These are phyloP conservation scores for Loris lydekkerianus DNA, from an alignment of 2,797 vertebrate species.

Conservation along the genomic window DNA sequence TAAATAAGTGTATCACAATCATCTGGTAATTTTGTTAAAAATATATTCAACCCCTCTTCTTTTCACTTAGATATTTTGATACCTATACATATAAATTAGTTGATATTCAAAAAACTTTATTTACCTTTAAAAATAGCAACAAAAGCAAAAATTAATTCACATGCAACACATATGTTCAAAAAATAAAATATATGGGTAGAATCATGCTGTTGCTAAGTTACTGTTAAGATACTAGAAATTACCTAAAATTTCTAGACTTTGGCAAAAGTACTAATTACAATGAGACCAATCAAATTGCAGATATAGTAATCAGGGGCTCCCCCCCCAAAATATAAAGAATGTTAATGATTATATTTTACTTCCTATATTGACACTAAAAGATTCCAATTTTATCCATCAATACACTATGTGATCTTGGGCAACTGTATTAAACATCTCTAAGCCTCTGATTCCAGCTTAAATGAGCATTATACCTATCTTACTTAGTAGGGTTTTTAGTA, in stretches of 20 bases:
- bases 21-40: constrained; percentile 2
- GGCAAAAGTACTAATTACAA: constrained; percentile 51
- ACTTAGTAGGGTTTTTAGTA: constrained; percentile 25
- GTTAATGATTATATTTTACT: constrained; percentile 45
- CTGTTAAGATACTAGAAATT: constrained; percentile 42
- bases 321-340: neutral
- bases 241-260: constrained; percentile 44
- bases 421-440: neutral
- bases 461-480: neutral
- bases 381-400: constrained; percentile 10
- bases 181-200: constrained; percentile 21
- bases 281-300: constrained; percentile 47
- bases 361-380: neutral
- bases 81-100: constrained; percentile 36
- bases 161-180: neutral
- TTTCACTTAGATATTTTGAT: constrained; percentile 61
- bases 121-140: constrained; percentile 25
- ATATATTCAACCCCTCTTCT: neutral
- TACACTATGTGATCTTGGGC: neutral
- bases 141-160: constrained; percentile 53
- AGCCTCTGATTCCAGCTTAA: neutral
- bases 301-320: neutral
- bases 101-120: constrained; percentile 49
- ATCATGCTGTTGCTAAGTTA: neutral
- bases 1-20: neutral